Evolutionary conservation across 2,888 invertebrate genomes (phyloP).

Genomic region (Chalcis sispes): DNA sequence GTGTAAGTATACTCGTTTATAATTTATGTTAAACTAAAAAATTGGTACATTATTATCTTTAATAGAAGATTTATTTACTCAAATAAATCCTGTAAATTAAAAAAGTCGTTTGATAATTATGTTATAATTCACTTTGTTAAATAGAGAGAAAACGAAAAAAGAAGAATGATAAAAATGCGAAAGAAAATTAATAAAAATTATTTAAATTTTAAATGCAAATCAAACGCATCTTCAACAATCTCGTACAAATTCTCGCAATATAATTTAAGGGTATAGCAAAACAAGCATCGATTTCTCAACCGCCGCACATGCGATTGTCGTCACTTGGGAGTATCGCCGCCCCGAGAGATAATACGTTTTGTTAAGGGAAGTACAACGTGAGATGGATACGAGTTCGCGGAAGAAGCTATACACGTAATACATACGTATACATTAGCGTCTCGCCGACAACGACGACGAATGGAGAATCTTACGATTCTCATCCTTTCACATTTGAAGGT

Average conservation of each 20-base stretch:
- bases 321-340: slow-evolving; percentile 21
- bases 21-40: no score
- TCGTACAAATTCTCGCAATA: not conserved
- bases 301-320: not conserved
- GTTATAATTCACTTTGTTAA: no score
- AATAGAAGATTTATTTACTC: no score
- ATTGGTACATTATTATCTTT: no score
- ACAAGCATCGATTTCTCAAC: slow-evolving; percentile 53
- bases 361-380: slow-evolving; percentile 58
- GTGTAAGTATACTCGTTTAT: no score
- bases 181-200: no score
- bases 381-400: slow-evolving; percentile 67
- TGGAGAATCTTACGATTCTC: slow-evolving; percentile 64
- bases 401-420: slow-evolving; percentile 54
- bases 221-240: not conserved
- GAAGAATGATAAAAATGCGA: no score
- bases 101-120: no score
- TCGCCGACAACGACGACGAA: not conserved
- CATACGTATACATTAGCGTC: not conserved
- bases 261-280: slow-evolving; percentile 49
- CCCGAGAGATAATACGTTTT: slow-evolving; percentile 50
- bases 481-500: slow-evolving; percentile 66
- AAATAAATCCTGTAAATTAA: no score
- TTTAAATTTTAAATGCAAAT: no score
- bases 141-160: no score